Evolutionary conservation across 2,888 invertebrate genomes (phyloP), one percentile per base, ranked within the genome.

Genomic region (Lepidochitona cinerea): DNA sequence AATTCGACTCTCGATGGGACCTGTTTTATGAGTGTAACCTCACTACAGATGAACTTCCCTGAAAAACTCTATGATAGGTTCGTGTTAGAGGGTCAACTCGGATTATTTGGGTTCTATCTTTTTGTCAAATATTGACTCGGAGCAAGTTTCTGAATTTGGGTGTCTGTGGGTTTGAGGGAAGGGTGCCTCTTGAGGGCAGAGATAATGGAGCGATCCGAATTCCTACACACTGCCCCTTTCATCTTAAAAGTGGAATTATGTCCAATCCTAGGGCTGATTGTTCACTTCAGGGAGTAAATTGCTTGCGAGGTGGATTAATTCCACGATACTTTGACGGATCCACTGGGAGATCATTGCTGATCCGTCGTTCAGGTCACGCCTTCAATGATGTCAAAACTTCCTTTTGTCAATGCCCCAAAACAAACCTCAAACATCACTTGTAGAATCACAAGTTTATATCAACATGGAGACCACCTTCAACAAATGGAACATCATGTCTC

Each of bases 21-120:
- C 32, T 26, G 23, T 29, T 59, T 23, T 59, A 59, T 59, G 23
- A 26, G 59, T 18, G 59, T 26, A 14, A 29, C 23, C 26, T 9
- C 12, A 32, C 32, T 29, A 32, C 2, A 59, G 23, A 32, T 29
- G 23, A 32, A 29, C 23, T 32, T 14, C 59, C 4, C 59, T 14
- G 2, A 59, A 59, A 23, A 29, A 59, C 32, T 23, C 26, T 59
- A 59, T 23, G 32, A 59, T 23, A 59, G 59, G 26, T 29, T 29
- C 32, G 23, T 29, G 59, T 59, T 59, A 59, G 59, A 26, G 59
- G 59, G 29, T 32, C 23, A 26, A 23, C 41, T 29, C 29, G 59
- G 12, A 59, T 59, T 59, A 59, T 59, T 59, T 59, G 59, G 59
- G 29, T 59, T 59, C 59, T 59, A 59, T 59, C 59, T 59, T 59